Conservation (phyloP, 2,888 invertebrate genomes). For the Aspidiotus rigidus region DNA sequence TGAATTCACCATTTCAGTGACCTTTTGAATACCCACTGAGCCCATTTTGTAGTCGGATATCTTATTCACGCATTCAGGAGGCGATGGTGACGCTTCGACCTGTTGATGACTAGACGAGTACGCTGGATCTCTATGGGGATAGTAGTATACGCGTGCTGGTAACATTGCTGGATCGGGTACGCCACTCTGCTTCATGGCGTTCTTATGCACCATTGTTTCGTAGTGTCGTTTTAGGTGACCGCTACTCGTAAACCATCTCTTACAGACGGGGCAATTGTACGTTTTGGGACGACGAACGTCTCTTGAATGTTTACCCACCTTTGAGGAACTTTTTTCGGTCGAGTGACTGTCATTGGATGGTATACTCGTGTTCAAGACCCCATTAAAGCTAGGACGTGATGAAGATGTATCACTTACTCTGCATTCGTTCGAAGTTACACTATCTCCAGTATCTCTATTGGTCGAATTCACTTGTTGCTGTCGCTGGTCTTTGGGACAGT, state of each 20-base stretch:
- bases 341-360: slow-evolving; percentile 37
- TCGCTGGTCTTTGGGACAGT: slow-evolving; percentile 31
- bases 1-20: slow-evolving; percentile 40
- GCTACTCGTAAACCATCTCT: slow-evolving; percentile 90
- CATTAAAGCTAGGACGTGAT: slow-evolving; percentile 39
- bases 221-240: slow-evolving; percentile 85
- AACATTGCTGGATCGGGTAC: slow-evolving; percentile 75
- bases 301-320: slow-evolving; percentile 49
- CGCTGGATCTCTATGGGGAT: slow-evolving; percentile 62
- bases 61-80: slow-evolving; percentile 4
- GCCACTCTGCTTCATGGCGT: slow-evolving; percentile 78
- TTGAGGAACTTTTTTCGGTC: slow-evolving; percentile 33
- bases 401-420: slow-evolving; percentile 25
- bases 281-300: slow-evolving; percentile 84
- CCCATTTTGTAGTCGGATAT: background rate
- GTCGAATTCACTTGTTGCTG: slow-evolving; percentile 21
- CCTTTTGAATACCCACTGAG: background rate
- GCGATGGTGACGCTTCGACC: slow-evolving; percentile 42
- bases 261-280: slow-evolving; percentile 84
- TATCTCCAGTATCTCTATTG: slow-evolving; percentile 1
- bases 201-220: slow-evolving; percentile 86
- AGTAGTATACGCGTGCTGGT: slow-evolving; percentile 75
- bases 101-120: slow-evolving; percentile 41
- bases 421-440: slow-evolving; percentile 1
- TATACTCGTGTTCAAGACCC: slow-evolving; percentile 41